Evolutionary conservation across 2,888 invertebrate genomes (phyloP).

Genomic region (Aradus depressus): DNA sequence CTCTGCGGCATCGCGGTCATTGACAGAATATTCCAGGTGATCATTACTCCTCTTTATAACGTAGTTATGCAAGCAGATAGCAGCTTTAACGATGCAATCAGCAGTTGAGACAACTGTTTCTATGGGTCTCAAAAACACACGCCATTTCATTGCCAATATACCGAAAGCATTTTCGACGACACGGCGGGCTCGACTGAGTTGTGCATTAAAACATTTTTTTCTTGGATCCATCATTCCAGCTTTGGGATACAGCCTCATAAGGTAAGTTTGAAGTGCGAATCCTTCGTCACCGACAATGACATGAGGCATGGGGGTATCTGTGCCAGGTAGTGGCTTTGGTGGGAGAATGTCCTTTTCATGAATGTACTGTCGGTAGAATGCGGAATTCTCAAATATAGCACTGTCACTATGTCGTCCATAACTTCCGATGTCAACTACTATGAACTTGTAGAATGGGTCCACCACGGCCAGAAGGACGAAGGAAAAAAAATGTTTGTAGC

Average conservation of each 20-base stretch:
- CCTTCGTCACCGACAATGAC: slow-evolving; percentile 32
- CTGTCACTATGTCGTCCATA: slow-evolving; percentile 24
- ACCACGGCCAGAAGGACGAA: slow-evolving; percentile 24
- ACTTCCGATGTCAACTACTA: slow-evolving; percentile 23
- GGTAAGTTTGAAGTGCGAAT: slow-evolving; percentile 25
- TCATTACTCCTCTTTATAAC: too few species aligned
- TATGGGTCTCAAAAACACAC: slow-evolving; percentile 17
- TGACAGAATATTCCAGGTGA: too few species aligned
- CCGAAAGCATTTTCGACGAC: slow-evolving; percentile 20
- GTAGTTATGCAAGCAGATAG: slow-evolving; percentile 18
- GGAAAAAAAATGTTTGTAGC: slow-evolving; percentile 23
- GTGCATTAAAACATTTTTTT: slow-evolving; percentile 30
- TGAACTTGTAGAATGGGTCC: slow-evolving; percentile 24
- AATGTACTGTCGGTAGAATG: slow-evolving; percentile 21
- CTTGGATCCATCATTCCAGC: slow-evolving; percentile 26
- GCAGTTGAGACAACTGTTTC: slow-evolving; percentile 6
- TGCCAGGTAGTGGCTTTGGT: slow-evolving; percentile 30
- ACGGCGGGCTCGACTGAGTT: slow-evolving; percentile 30
- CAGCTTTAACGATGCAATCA: slow-evolving; percentile 13
- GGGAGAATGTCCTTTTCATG: slow-evolving; percentile 16
- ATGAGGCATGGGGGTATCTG: slow-evolving; percentile 30
- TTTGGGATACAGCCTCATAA: slow-evolving; percentile 25
- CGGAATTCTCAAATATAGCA: slow-evolving; percentile 23
- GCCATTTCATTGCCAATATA: slow-evolving; percentile 17
- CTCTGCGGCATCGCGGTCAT: too few species aligned